Base-by-base conservation (phyloP, 2,888 invertebrate species). In the Linnaemya vulpina region DNA sequence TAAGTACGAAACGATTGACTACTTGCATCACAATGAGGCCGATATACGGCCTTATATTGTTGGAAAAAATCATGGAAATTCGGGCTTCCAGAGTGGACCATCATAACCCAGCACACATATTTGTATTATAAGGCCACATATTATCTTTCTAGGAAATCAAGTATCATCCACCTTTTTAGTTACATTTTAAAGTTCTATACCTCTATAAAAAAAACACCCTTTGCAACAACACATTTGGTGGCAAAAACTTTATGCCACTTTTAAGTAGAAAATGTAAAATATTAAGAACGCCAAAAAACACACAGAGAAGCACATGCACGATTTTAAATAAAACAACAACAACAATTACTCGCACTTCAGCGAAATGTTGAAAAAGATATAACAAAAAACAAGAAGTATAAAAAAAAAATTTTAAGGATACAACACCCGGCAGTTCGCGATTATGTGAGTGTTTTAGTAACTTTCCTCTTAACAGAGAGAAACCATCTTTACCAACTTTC, bases 231-330 rank as follows among this genome's bases (percentile, higher is more conserved):
- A 77, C 65, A 76, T 82, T 82, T 76, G 71, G 82, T 76, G 76
- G 58, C 76, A 77, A 82, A 77, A 82, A 71, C 63, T 83, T 78
- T 60, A 60, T 60, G 67, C 49, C 58, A 73, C n/a, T 53, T 83
- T 73, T 71, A 73, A 63, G 63, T 43, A 63, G 68, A 70, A 25
- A 63, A 55, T 49, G 53, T 38, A 73, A 71, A 70, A 60, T 71
- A 65, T 83, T 83, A 77, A 67, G 49, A 65, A 71, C 40, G 4
- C 11, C 30, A 30, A 40, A 17, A 22, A 49, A 25, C 11, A 65
- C 9, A 30, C 30, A 35, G 35, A 35, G 35, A 58, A 30, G 30
- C n/a, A 20, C 9, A 35, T 58, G 35, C 30, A 35, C 9, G 4
- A 30, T 30, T 58, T 58, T 9, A 30, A 1, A 3, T n/a, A 58